phyloP scores from a whole-genome alignment of 1,140 invertebrate species.

The Hyles vespertilio region DNA sequence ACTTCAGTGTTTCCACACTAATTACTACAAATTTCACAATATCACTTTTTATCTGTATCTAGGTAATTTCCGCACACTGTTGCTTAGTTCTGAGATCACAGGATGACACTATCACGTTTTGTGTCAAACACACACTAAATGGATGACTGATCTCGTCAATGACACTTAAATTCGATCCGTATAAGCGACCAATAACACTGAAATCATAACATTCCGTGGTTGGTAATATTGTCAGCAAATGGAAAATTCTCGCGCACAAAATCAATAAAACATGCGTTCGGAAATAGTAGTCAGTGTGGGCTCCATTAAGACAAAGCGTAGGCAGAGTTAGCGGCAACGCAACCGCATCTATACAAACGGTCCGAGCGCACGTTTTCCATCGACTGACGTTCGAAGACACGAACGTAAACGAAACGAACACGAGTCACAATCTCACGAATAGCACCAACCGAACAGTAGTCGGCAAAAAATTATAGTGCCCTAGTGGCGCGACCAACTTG shows the following conservation, averaged over 20 bases:
- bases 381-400: conserved; percentile 28
- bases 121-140: conserved; percentile 49
- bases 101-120: conserved; percentile 33
- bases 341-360: conserved; percentile 31
- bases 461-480: background rate
- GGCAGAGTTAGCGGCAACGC: conserved; percentile 25
- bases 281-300: conserved; percentile 15
- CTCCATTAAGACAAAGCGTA: conserved; percentile 40
- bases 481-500: background rate
- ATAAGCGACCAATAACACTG: conserved; percentile 43
- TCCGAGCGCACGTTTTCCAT: conserved; percentile 29
- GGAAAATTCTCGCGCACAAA: conserved; percentile 47
- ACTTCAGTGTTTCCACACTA: conserved; percentile 9
- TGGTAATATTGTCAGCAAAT: conserved; percentile 34
- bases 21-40: conserved; percentile 11
- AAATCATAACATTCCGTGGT: conserved; percentile 43
- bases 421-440: conserved; percentile 8
- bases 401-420: conserved; percentile 11
- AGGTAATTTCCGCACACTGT: conserved; percentile 10
- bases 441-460: background rate
- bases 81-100: conserved; percentile 18
- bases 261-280: conserved; percentile 45
- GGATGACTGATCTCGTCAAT: conserved; percentile 61
- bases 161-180: conserved; percentile 49
- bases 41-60: conserved; percentile 28